These are phyloP conservation scores for Probaryconus sp. DNA, from an alignment of 1,140 invertebrate species.

Conservation along the genomic window DNA sequence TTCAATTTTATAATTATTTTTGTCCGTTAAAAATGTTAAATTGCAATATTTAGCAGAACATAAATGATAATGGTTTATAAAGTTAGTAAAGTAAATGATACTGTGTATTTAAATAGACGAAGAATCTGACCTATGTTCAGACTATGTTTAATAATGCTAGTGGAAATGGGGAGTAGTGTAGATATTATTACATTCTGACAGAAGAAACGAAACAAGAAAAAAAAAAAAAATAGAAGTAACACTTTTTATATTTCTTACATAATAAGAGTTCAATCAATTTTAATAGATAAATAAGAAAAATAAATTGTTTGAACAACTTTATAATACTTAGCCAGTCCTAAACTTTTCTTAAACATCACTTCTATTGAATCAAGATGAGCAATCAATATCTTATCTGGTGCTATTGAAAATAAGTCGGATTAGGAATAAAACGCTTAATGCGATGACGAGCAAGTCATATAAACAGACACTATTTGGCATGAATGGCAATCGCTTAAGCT, in stretches of 20 bases:
- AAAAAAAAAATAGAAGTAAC: conserved; percentile 24
- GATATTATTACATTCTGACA: conserved; percentile 48
- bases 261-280: too few relatives aligned
- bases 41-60: too few relatives aligned
- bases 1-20: too few relatives aligned
- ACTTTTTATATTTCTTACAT: conserved; percentile 1
- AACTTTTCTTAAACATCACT: too few relatives aligned
- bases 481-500: conserved; percentile 1
- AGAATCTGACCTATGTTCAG: conserved; percentile 14
- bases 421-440: neutral
- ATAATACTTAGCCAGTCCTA: neutral
- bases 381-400: neutral
- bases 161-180: conserved; percentile 41
- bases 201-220: conserved; percentile 43
- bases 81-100: conserved; percentile 32
- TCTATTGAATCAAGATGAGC: too few relatives aligned
- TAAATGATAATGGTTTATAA: conserved; percentile 34
- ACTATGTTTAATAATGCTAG: conserved; percentile 39
- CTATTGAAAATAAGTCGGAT: neutral
- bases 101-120: conserved; percentile 17
- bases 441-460: neutral
- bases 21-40: too few relatives aligned
- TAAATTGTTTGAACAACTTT: too few relatives aligned
- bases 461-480: neutral
- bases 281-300: too few relatives aligned